Evolutionary conservation across 2,113 vertebrate species (phyloP).

Genomic region (Vicugna pacos): DNA sequence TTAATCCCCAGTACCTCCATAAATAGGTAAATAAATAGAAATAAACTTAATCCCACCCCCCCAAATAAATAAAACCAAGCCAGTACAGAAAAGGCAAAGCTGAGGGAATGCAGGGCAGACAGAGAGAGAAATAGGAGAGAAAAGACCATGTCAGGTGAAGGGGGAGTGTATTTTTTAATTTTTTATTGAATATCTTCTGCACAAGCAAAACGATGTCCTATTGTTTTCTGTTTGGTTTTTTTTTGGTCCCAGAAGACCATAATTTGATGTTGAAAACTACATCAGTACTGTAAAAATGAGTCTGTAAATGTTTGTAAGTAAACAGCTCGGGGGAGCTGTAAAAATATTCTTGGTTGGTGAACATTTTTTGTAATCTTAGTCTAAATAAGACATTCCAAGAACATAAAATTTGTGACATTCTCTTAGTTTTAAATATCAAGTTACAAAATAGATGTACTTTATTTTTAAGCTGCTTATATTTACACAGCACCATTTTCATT

Average conservation of each 20-base stretch:
- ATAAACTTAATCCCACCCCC: no score
- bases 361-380: conserved; percentile 41
- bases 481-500: background rate
- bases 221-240: background rate
- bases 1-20: no score
- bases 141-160: background rate
- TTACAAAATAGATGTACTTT: conserved; percentile 46
- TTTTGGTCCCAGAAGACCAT: background rate
- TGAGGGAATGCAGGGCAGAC: background rate
- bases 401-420: conserved; percentile 28
- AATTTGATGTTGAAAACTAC: background rate
- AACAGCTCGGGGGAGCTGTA: background rate
- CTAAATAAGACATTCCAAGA: background rate
- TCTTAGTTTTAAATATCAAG: conserved; percentile 53
- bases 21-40: no score
- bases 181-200: background rate
- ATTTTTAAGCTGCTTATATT: background rate
- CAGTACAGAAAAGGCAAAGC: fast-evolving
- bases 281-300: background rate
- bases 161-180: background rate
- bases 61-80: background rate
- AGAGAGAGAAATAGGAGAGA: background rate
- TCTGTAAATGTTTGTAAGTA: conserved; percentile 21
- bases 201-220: background rate
- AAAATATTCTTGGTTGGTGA: conserved; percentile 49